Base-by-base conservation (phyloP, 1,140 invertebrate genomes). In the Hydropsyche tenuis region DNA sequence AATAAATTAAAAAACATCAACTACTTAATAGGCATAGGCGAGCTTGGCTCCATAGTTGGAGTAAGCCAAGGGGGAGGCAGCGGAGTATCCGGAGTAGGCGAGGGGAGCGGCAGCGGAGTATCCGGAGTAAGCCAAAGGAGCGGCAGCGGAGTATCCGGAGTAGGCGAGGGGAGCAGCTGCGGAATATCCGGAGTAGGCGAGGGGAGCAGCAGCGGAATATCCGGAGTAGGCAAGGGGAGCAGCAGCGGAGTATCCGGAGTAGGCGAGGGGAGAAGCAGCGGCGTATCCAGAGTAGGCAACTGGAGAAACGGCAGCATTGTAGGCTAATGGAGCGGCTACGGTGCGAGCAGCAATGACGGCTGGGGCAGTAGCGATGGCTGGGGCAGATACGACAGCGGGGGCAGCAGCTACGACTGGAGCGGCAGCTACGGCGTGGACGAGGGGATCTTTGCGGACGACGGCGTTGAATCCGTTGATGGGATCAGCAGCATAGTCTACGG, bases 401-500 rank as follows among this genome's bases (percentile, higher is more conserved):
- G 87, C 88, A 76, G 87, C 86, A 4, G 88, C 87, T 5, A 69
- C 68, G 14, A 56, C 43, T 42, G 65, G 37, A 48, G 73, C 51
- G 27, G 75, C 30, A 22, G 75, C 73, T 6, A 66, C 56, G 27
- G 70, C 69, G 65, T 48, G 60, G 68, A 72, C 69, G 45, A 74
- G 62, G 53, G 75, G 73, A 72, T 77, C 75, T 66, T 73, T 75
- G 66, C 72, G 78, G 62, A 76, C 78, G 69, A 78, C 75, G 70
- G 70, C 79, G 79, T 73, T 79, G 68, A 76, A 78, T 25, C 89
- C 89, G 73, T 89, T 89, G 46, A 89, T 81, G 20, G 88, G 81
- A 80, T 88, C 88, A 18, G 87, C 86, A 16, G 86, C 83, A 79
- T 88, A 89, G 78, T 88, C 86, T 0, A 89, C 88, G 6, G 84